phyloP scores from a whole-genome alignment of 2,888 invertebrate species.

The Patella pellucida region DNA sequence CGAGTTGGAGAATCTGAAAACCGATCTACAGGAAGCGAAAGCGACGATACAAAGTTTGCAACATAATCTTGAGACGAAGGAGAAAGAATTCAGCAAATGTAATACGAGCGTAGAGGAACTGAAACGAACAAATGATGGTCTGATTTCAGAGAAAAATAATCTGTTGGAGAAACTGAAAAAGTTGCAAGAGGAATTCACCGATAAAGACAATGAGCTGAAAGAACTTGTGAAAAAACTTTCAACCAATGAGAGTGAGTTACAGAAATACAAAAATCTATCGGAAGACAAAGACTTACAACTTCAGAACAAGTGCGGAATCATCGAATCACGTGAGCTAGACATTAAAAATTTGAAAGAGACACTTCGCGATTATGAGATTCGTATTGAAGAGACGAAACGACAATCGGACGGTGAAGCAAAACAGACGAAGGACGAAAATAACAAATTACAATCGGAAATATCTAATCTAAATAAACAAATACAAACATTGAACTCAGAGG shows the following conservation, averaged over 20 bases:
- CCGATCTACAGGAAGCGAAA: slow-evolving; percentile 5
- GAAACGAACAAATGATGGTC: slow-evolving; percentile 6
- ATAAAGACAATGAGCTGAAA: slow-evolving; percentile 36
- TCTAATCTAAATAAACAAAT: slow-evolving; percentile 4
- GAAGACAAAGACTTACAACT: slow-evolving; percentile 20
- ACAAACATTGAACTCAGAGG: not conserved
- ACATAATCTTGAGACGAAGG: slow-evolving; percentile 16
- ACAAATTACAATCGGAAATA: slow-evolving; percentile 33
- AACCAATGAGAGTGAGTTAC: slow-evolving; percentile 11
- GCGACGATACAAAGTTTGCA: slow-evolving; percentile 9
- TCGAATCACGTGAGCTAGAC: slow-evolving; percentile 27
- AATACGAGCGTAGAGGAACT: not conserved
- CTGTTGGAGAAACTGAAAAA: slow-evolving; percentile 13
- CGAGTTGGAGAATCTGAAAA: slow-evolving; percentile 13
- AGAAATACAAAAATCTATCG: slow-evolving; percentile 12
- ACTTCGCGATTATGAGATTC: slow-evolving; percentile 43
- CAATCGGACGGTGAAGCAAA: slow-evolving; percentile 5
- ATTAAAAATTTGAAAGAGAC: slow-evolving; percentile 38
- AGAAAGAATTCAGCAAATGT: slow-evolving; percentile 10
- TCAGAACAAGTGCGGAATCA: slow-evolving; percentile 19
- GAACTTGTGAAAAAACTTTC: slow-evolving; percentile 17
- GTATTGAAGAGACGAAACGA: slow-evolving; percentile 11
- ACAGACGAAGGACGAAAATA: slow-evolving; percentile 14
- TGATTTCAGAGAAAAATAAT: slow-evolving; percentile 16
- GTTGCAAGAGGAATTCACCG: slow-evolving; percentile 28